phyloP scores from a whole-genome alignment of 2,888 invertebrate species.

The Microplitis manilae region DNA sequence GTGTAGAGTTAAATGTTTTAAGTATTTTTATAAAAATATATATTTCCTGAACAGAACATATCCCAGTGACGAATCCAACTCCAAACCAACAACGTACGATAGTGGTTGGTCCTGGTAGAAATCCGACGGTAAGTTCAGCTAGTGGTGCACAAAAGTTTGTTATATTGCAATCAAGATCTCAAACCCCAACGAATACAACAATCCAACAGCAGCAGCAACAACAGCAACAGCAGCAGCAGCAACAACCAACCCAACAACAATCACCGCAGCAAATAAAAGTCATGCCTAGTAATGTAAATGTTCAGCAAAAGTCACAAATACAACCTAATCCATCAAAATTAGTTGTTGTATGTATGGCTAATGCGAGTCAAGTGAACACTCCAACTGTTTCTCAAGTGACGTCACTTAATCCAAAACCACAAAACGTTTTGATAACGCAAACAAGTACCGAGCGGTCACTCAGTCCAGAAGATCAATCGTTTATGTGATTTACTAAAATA shows the following conservation, averaged over 20 bases:
- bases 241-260: slow-evolving; percentile 47
- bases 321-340: slow-evolving; percentile 65
- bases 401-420: slow-evolving; percentile 57
- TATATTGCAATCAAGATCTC: slow-evolving; percentile 66
- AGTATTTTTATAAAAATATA: not conserved
- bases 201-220: slow-evolving; percentile 38
- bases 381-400: slow-evolving; percentile 65
- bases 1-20: not conserved
- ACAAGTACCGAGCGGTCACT: slow-evolving; percentile 59
- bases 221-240: slow-evolving; percentile 41
- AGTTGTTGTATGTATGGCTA: slow-evolving; percentile 73
- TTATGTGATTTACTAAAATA: slow-evolving; percentile 54
- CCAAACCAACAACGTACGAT: slow-evolving; percentile 65
- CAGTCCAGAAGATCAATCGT: slow-evolving; percentile 64
- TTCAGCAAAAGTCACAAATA: slow-evolving; percentile 61
- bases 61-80: slow-evolving; percentile 58
- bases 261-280: slow-evolving; percentile 46
- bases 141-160: slow-evolving; percentile 65
- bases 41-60: slow-evolving; percentile 51
- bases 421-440: slow-evolving; percentile 63
- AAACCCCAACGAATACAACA: slow-evolving; percentile 60
- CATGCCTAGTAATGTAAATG: slow-evolving; percentile 52
- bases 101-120: slow-evolving; percentile 72
- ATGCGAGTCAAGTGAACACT: slow-evolving; percentile 63
- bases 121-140: slow-evolving; percentile 58